A percentile compares a stretch with the other conserved stretches of the same genome.
phyloP scores from a whole-genome alignment of 2,888 invertebrate species.

The Erpobdella octoculata region DNA sequence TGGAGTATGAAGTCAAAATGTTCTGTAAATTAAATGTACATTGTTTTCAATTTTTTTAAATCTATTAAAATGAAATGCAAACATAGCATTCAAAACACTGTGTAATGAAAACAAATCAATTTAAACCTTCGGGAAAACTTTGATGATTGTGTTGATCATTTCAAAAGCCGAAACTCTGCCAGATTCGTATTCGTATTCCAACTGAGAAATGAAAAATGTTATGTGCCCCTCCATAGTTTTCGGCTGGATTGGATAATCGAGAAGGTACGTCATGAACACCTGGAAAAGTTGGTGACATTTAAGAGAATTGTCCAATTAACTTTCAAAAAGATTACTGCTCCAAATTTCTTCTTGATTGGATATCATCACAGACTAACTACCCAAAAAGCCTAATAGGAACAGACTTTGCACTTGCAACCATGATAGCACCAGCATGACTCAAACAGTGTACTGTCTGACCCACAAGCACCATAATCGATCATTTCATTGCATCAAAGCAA shows the following conservation, averaged over 20 bases:
- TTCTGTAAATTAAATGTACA: conserved; percentile 53
- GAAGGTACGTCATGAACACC: conserved; percentile 66
- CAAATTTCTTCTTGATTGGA: too few relatives aligned
- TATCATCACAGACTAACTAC: too few relatives aligned
- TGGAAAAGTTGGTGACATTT: conserved; percentile 22
- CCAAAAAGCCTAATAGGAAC: too few relatives aligned
- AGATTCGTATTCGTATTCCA: conserved; percentile 70
- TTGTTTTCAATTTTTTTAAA: not conserved
- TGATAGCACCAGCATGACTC: too few relatives aligned
- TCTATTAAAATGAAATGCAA: not conserved
- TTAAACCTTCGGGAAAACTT: conserved; percentile 60
- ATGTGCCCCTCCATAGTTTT: conserved; percentile 66
- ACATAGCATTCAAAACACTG: not conserved
- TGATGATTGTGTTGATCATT: conserved; percentile 71
- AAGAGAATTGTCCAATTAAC: too few relatives aligned
- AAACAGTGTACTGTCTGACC: too few relatives aligned
- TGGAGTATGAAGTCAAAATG: conserved; percentile 59
- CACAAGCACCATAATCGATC: too few relatives aligned
- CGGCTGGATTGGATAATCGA: conserved; percentile 76
- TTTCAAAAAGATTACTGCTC: too few relatives aligned
- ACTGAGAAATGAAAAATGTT: conserved; percentile 72
- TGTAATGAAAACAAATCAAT: conserved; percentile 4
- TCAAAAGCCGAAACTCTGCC: conserved; percentile 79
- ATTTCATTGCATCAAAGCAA: too few relatives aligned
- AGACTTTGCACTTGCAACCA: too few relatives aligned